These are phyloP conservation scores for Dromiciops gliroides DNA, from an alignment of 2,113 vertebrate genomes.

Conservation along the genomic window DNA sequence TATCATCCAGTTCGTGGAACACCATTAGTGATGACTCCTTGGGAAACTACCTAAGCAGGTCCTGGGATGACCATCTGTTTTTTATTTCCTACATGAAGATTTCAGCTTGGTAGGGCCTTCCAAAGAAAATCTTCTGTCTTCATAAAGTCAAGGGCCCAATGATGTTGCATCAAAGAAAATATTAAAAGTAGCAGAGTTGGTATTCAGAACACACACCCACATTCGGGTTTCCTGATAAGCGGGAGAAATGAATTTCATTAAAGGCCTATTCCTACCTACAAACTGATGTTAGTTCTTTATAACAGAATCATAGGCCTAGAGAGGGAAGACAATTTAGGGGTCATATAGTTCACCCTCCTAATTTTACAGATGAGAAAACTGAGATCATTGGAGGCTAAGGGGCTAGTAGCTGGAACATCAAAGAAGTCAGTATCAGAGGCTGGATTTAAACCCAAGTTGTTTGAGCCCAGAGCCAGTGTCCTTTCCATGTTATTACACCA, in stretches of 20 bases:
- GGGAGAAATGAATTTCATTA: background rate
- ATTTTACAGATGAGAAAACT: background rate
- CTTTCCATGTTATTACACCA: background rate
- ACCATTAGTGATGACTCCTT: background rate
- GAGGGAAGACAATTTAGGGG: background rate
- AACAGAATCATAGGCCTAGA: background rate
- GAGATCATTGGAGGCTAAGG: background rate
- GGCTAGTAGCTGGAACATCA: background rate
- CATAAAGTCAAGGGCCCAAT: background rate
- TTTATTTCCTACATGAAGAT: background rate
- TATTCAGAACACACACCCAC: background rate
- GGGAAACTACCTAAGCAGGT: background rate
- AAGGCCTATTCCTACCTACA: background rate
- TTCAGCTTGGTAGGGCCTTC: background rate
- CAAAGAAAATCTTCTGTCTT: background rate
- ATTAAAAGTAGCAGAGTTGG: background rate
- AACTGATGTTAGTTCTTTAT: background rate
- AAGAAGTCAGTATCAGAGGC: background rate
- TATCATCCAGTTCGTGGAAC: background rate
- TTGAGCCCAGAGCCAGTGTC: background rate
- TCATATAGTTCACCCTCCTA: background rate
- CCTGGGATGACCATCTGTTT: background rate
- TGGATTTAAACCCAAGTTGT: background rate
- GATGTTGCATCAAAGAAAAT: background rate
- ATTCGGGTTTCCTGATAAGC: background rate